Conservation (phyloP, 1,140 invertebrate species). For the Chlorops oryzae region DNA sequence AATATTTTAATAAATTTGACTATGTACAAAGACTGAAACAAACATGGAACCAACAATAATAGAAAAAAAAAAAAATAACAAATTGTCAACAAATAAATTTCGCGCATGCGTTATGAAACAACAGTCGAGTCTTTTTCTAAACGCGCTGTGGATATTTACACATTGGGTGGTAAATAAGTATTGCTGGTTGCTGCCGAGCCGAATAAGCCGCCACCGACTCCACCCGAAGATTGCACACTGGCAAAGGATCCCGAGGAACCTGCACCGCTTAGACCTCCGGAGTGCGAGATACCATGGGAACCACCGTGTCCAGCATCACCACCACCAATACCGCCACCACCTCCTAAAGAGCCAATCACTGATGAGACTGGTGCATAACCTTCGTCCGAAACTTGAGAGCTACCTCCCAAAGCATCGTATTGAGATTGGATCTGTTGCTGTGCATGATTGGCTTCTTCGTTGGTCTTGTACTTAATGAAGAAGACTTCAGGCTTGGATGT, state of each 20-base stretch:
- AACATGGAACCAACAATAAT: no score
- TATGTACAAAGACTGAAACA: no score
- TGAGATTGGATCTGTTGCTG: constrained; percentile 46
- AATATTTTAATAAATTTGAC: no score
- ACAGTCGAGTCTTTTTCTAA: no score
- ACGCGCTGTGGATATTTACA: no score
- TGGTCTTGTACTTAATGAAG: constrained; percentile 69
- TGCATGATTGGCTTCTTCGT: constrained; percentile 51
- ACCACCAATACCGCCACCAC: constrained; percentile 18
- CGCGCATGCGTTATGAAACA: no score
- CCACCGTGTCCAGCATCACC: constrained; percentile 11
- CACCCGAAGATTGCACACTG: background rate
- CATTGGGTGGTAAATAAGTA: constrained; percentile 43
- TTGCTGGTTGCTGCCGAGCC: constrained; percentile 25
- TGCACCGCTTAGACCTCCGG: constrained; percentile 2
- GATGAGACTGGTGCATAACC: constrained; percentile 43
- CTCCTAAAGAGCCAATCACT: constrained; percentile 38
- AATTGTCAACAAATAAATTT: no score
- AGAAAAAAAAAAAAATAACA: no score
- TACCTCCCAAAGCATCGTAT: constrained; percentile 42
- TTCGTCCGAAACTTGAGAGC: constrained; percentile 41
- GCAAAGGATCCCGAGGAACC: background rate
- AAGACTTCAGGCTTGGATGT: constrained; percentile 69
- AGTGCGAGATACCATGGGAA: constrained; percentile 7
- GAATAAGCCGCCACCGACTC: constrained; percentile 7